phyloP scores from a whole-genome alignment of 2,888 invertebrate genomes.

The Prosapia bicincta region DNA sequence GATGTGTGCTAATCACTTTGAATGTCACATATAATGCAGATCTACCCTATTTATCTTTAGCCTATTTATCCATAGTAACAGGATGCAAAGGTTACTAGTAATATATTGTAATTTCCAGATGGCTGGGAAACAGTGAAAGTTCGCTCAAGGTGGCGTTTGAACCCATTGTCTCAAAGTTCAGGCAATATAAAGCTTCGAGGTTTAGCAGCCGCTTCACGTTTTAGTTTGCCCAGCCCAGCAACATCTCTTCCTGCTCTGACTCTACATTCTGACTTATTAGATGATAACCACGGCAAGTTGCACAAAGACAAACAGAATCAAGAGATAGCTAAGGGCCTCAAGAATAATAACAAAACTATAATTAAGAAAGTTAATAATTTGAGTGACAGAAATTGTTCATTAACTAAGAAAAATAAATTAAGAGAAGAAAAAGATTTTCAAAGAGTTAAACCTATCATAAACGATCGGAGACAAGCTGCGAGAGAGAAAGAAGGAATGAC shows the following conservation, averaged over 20 bases:
- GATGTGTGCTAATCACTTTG: too few species aligned
- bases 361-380: not conserved
- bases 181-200: slow-evolving; percentile 36
- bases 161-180: slow-evolving; percentile 47
- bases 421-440: slow-evolving; percentile 49
- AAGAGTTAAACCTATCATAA: slow-evolving; percentile 7
- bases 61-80: too few species aligned
- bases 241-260: slow-evolving; percentile 73
- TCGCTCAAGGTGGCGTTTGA: slow-evolving; percentile 58
- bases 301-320: slow-evolving; percentile 25
- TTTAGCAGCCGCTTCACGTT: slow-evolving; percentile 53
- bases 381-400: not conserved
- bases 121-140: slow-evolving; percentile 91
- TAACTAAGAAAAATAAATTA: slow-evolving; percentile 43
- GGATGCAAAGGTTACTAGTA: too few species aligned
- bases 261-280: slow-evolving; percentile 16
- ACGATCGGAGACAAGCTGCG: slow-evolving; percentile 3
- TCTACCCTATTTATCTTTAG: too few species aligned
- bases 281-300: slow-evolving; percentile 7
- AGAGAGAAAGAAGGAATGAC: slow-evolving; percentile 35
- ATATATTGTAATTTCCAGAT: slow-evolving; percentile 51
- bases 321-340: slow-evolving; percentile 24
- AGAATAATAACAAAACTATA: not conserved
- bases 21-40: too few species aligned
- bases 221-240: slow-evolving; percentile 78